Conservation (phyloP, 2,888 invertebrate genomes). For the Archaeoteleia sp. region DNA sequence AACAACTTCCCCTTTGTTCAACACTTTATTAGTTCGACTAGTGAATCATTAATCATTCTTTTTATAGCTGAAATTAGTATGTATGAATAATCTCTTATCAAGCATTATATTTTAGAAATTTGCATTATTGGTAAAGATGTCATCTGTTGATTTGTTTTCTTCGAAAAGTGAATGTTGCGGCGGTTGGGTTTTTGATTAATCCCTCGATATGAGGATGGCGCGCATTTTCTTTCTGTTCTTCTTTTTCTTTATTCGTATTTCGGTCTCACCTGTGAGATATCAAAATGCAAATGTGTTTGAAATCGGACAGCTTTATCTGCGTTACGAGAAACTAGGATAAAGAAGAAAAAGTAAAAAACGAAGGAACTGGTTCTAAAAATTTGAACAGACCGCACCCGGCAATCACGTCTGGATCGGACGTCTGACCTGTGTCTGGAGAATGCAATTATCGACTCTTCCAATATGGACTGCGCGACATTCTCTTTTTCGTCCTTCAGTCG, state of each 20-base stretch:
- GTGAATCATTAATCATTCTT: too few species aligned
- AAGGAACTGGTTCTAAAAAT: conserved; percentile 47
- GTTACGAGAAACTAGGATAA: conserved; percentile 46
- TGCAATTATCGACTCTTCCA: conserved; percentile 47
- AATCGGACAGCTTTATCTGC: conserved; percentile 56
- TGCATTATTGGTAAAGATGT: conserved; percentile 9
- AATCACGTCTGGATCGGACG: conserved; percentile 58
- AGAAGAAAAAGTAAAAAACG: conserved; percentile 36
- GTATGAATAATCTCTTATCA: too few species aligned
- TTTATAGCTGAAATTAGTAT: too few species aligned
- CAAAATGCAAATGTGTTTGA: conserved; percentile 56
- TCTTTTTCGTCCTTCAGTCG: conserved; percentile 29
- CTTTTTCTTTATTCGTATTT: conserved; percentile 29
- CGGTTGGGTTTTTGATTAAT: conserved; percentile 30
- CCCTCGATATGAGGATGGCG: conserved; percentile 28
- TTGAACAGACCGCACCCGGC: conserved; percentile 53
- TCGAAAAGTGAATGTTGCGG: conserved; percentile 14
- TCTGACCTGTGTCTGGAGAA: conserved; percentile 48
- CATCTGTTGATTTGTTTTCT: conserved; percentile 16
- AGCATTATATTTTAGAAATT: conserved; percentile 1
- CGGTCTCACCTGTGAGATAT: conserved; percentile 38
- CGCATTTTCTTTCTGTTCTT: conserved; percentile 18
- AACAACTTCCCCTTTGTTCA: too few species aligned
- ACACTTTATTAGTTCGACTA: too few species aligned
- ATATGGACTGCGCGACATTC: conserved; percentile 50